Conservation (phyloP, 1,140 invertebrate species). For the Neotoxoptera formosana region DNA sequence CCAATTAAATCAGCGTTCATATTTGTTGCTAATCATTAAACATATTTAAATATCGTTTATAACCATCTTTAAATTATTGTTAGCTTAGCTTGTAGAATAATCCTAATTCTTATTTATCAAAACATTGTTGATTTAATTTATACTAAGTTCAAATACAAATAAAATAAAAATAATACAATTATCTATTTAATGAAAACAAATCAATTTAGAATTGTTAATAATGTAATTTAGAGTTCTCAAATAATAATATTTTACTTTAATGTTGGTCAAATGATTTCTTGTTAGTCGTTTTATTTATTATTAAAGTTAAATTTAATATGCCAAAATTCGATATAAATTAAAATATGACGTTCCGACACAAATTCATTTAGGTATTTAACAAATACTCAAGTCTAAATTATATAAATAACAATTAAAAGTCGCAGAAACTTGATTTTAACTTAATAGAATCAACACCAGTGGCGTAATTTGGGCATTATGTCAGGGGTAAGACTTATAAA, state of each 20-base stretch:
- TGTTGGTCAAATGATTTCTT: not conserved
- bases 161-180: not conserved
- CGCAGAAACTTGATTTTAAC: no score
- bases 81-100: not conserved
- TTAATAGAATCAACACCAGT: no score
- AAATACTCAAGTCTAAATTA: no score
- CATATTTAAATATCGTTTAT: not conserved
- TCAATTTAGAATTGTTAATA: not conserved
- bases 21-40: not conserved
- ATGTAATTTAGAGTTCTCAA: not conserved
- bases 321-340: not conserved
- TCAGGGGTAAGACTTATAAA: no score
- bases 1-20: not conserved
- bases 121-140: not conserved
- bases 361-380: no score
- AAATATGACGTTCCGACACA: not conserved
- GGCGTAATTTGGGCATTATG: no score
- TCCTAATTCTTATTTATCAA: not conserved
- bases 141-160: not conserved
- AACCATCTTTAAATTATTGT: no score
- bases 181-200: not conserved
- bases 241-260: constrained; percentile 1
- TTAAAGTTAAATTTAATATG: not conserved
- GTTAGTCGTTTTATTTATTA: not conserved
- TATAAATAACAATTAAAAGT: no score